Evolutionary conservation across 2,888 invertebrate genomes (phyloP), one percentile per base, ranked within the genome.

Genomic region (Bombylius major): DNA sequence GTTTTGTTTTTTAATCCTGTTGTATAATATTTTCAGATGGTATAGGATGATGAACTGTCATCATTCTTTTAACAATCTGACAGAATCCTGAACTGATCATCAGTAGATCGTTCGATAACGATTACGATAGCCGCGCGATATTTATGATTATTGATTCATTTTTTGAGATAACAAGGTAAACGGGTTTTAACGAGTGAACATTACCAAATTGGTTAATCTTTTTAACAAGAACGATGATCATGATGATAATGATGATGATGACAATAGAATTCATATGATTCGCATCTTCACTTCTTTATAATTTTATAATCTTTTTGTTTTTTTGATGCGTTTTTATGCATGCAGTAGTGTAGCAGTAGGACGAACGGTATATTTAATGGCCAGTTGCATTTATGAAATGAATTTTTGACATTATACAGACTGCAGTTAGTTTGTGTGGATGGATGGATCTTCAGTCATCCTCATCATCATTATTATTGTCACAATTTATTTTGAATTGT

Each of bases 71-170:
- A 23, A 23, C 23, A 23, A 23, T 23, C 23, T 23, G 23, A 23
- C 23, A 23, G 23, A 23, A 23, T 23, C 23, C 23, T 23, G 23
- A 23, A 23, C 23, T 23, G 23, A 23, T 42, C 11, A 42, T 42
- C 39, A 42, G 11, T 23, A 23, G 23, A 23, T 23, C 23, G 23
- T 2, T 23, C 23, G 23, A 23, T 23, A 42, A 11, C 39, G 39
- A 42, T 42, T 11, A 42, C 64, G 57, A 64, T 57, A 59, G 63
- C 60, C 23, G 42, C 39, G 39, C 46, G 56, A 67, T 67, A 67
- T 67, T 67, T 67, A 67, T 67, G 67, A 67, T 67, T 67, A 67
- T 67, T 66, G 68, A 67, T 68, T 67, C 66, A 67, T 67, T 67
- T 67, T 66, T 67, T 50, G 50, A 59, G 59, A 62, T 63, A 63